Evolutionary conservation across 53 echinoderm and acorn worm genomes (phyloP).

Genomic region (Henricia sp.): DNA sequence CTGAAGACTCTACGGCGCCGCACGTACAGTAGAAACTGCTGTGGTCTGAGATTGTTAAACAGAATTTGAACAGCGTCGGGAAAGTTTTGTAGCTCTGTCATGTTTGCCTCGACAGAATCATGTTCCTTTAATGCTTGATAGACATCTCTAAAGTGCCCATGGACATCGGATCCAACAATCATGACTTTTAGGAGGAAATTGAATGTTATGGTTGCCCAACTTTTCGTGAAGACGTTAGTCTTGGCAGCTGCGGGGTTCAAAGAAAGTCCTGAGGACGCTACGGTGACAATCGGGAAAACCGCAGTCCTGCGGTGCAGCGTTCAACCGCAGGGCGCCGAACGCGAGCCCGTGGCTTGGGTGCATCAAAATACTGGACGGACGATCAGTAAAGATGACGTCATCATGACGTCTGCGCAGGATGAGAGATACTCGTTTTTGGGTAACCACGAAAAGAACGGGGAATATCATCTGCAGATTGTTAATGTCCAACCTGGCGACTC

Average conservation of each 20-base stretch:
- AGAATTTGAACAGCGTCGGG: no score
- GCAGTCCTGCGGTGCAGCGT: conserved; percentile 71
- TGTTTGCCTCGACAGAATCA: no score
- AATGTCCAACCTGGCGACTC: conserved; percentile 60
- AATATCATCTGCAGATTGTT: conserved; percentile 70
- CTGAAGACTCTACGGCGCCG: no score
- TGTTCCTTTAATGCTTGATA: no score
- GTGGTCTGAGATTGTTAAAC: no score
- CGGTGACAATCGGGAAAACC: conserved; percentile 62
- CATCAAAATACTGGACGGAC: conserved; percentile 61
- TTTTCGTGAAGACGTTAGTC: no score
- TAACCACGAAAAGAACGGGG: conserved; percentile 57
- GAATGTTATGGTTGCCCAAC: no score
- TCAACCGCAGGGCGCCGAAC: conserved; percentile 29
- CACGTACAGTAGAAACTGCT: no score
- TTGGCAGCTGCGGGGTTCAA: conserved; percentile 21
- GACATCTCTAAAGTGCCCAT: no score
- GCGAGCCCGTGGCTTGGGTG: conserved; percentile 70
- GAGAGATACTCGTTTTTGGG: conserved; percentile 68
- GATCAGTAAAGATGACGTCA: conserved; percentile 57
- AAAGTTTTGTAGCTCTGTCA: no score
- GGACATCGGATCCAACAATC: no score
- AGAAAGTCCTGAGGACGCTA: conserved; percentile 62
- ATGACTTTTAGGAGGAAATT: no score
- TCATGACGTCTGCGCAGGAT: conserved; percentile 48